Conservation (phyloP, 2,113 vertebrate genomes). For the Azemiops feae region DNA sequence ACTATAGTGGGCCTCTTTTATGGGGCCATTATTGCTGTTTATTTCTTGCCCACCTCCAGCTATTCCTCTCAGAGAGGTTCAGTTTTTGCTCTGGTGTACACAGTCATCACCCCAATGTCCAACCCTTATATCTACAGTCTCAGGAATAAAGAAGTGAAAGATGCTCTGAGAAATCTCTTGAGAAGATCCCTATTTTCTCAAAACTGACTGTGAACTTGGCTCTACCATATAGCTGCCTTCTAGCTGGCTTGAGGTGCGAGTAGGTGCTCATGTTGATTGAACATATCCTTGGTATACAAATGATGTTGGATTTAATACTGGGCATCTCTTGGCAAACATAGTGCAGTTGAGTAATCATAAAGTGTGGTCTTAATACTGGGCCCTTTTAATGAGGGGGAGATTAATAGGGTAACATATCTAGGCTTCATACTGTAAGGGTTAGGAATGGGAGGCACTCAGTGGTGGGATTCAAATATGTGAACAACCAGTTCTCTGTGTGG, state of each 20-base stretch:
- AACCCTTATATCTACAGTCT: conserved; percentile 33
- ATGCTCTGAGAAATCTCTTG: conserved; percentile 19
- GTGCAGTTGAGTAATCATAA: neutral
- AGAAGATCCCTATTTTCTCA: neutral
- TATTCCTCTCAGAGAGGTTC: conserved; percentile 18
- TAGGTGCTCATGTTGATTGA: neutral
- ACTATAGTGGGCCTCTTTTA: conserved; percentile 56
- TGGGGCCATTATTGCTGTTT: conserved; percentile 48
- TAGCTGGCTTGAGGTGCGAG: neutral
- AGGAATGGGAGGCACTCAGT: neutral
- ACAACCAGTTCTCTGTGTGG: too few relatives aligned
- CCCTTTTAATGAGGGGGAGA: neutral
- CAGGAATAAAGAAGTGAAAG: conserved; percentile 43
- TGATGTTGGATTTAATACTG: neutral
- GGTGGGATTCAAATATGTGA: too few relatives aligned
- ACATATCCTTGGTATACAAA: neutral
- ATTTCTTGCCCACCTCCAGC: conserved; percentile 11
- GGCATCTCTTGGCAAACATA: neutral
- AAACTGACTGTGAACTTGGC: neutral
- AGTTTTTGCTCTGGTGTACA: neutral
- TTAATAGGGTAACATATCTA: neutral
- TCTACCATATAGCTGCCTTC: neutral
- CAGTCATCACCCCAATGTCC: conserved; percentile 10
- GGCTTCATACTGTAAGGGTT: neutral
- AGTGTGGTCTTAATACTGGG: neutral